Evolutionary conservation across 1,140 invertebrate genomes (phyloP), one percentile per base, ranked within the genome.

Genomic region (Polyergus mexicanus): DNA sequence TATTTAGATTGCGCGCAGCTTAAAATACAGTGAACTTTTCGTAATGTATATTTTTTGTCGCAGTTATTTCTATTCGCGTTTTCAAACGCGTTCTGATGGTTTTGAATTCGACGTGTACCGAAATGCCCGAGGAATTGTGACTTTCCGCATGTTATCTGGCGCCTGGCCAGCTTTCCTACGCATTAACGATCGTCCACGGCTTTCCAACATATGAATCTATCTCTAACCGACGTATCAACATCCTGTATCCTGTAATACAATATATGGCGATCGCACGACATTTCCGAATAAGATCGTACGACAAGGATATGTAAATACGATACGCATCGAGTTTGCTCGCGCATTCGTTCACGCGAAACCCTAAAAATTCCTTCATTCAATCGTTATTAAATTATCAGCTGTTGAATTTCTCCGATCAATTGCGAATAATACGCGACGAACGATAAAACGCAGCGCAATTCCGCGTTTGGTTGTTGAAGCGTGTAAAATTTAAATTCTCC

Each of bases 171-270:
- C 44, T 51, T 51, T 60, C 47, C 83, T 47, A 38, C 58, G 35
- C 83, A 88, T 90, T 88, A 90, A 89, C 89, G 84, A 72, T 75
- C 41, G 72, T 71, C 69, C 74, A 72, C 88, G 78, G 83, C 66
- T 88, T 89, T 89, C 78, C 84, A 81, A 90, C 85, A 51, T 51
- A 84, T 13, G 58, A 83, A 90, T 89, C 83, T 81, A 83, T 58
- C 47, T 51, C 32, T 32, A 38, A 80, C 51, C 75, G 75, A 68
- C 69, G 10, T 72, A 54, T 72, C 69, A 72, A 28, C 78, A 74
- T 83, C 68, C 54, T 44, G 78, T 25, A 60, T 71, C 66, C 76
- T 51, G 47, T 51, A 19, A 54, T 28, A 28, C 19, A 19, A 54
- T 28, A 28, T 5, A 28, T 22, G 28, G 66, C 32, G 10, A 78